Base-by-base conservation (phyloP, 2,888 invertebrate species). In the Brenthis daphne region DNA sequence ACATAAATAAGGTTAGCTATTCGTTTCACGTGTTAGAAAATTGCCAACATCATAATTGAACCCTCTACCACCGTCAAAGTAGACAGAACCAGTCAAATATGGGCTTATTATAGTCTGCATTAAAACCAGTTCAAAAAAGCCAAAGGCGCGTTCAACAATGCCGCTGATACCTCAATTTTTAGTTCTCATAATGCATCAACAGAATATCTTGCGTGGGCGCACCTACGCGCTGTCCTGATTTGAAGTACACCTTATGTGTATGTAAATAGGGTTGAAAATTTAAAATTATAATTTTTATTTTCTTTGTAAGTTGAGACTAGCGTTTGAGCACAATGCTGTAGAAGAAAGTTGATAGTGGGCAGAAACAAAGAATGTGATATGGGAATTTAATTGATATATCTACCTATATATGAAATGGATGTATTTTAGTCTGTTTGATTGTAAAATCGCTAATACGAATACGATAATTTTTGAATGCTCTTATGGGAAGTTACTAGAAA, bases 171-270 rank as follows among this genome's bases (percentile, higher is more conserved):
- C 58, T 74, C 75, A 71, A 53, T 74, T 79, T 74, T 73, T 70
- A 69, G 73, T 79, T 81, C 80, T 74, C 80, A 78, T 69, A 74
- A 70, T 79, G 78, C 77, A 76, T 81, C 80, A 77, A 75, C 77
- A 76, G 61, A 72, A 74, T 72, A 57, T 65, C 50, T 73, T 57
- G 72, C 77, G 82, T 80, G 76, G 82, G 82, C 74, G 80, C 77
- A 65, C 77, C 79, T 75, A 77, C 78, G 73, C 72, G 73, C 72
- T 57, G 61, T 43, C 6, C 47, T 6, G 33, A 20, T 14, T 43
- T 54, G 65, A 14, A 57, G 14, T 43, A 47, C 5, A 63, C 63
- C 57, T 51, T 74, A 72, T 58, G 3, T 0, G 0, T 2, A 54
- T 64, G n/a, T 8, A 6, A 20, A 68, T 76, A 76, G 43, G 29